Evolutionary conservation across 2,797 vertebrate genomes (phyloP), one percentile per base, ranked within the genome.

Genomic region (Australoheros facetus): DNA sequence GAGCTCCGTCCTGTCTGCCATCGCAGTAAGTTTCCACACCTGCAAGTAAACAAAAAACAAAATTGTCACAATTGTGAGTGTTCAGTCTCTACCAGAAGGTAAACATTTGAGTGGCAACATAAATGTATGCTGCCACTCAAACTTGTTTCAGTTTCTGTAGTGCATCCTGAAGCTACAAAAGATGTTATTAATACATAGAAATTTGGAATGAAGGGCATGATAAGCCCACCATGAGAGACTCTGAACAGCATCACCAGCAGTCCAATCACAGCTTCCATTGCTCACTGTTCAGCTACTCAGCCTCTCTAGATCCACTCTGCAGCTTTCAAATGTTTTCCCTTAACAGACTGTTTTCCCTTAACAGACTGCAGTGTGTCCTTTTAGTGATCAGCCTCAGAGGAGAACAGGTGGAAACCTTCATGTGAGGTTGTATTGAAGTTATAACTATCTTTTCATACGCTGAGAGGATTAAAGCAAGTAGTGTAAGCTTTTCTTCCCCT

Each of bases 161-260:
- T 42, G 60, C 0, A 11, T 26, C 4, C 3, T 19, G 23, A 19
- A 0, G 45, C 0, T 48, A 0, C 1, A 28, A 66, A 66, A 66
- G 9, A 12, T 48, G 5, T 14, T 48, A 48, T 11, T 48, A 17
- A 66, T 0, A 0, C 1, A 28, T 2, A 66, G 9, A 62, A 28
- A 28, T 0, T 5, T 48, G 48, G 42, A 7, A 28, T 66, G 3
- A 66, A 66, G 37, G 10, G 9, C 0, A 8, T 9, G 21, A 39
- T 7, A 71, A 10, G 3, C 79, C 84, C n/a, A 90, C 89, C 77
- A 26, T 57, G 62, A 77, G 7, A 34, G 28, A 77, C 81, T 73
- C 53, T 11, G 1, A 87, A 10, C 39, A 48, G 45, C 30, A 89
- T 37, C 70, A 86, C 10, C 73, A 85, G 34, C 17, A 84, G 54